Conservation (phyloP, 1,140 invertebrate species). For the Zaprionus ghesquierei region DNA sequence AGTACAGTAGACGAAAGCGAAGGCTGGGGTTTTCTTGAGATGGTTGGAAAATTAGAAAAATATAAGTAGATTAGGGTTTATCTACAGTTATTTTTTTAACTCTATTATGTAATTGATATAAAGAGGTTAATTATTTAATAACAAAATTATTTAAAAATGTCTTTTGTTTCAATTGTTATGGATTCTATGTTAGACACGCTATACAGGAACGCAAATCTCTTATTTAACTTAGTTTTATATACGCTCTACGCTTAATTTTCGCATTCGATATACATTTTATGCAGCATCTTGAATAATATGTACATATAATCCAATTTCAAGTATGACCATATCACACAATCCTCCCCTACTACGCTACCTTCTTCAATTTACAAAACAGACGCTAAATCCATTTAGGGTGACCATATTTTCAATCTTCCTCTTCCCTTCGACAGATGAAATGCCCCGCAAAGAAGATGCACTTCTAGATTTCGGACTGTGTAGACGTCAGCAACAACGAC, state of each 20-base stretch:
- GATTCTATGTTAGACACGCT: too few relatives aligned
- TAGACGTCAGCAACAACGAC: conserved; percentile 36
- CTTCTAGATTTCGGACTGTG: conserved; percentile 60
- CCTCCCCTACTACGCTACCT: not conserved
- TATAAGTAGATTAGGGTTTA: not conserved
- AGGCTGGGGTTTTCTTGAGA: not conserved
- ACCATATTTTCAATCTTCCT: not conserved
- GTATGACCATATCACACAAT: not conserved
- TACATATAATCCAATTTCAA: conserved; percentile 14
- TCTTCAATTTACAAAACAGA: conserved; percentile 4
- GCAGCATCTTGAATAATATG: not conserved
- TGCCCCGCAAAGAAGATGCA: conserved; percentile 38
- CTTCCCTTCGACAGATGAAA: conserved; percentile 18
- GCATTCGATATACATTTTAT: not conserved
- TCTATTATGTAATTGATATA: too few relatives aligned
- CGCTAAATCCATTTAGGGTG: not conserved
- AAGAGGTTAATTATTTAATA: too few relatives aligned
- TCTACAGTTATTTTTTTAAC: too few relatives aligned
- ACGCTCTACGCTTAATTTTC: not conserved
- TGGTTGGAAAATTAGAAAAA: not conserved
- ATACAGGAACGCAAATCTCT: too few relatives aligned
- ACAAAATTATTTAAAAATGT: too few relatives aligned
- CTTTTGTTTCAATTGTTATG: too few relatives aligned
- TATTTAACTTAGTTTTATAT: not conserved
- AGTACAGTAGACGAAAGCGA: not conserved